Percentiles rank a stretch among this genome's conserved stretches.
phyloP scores from a whole-genome alignment of 2,113 vertebrate genomes.

The Labeo catla region DNA sequence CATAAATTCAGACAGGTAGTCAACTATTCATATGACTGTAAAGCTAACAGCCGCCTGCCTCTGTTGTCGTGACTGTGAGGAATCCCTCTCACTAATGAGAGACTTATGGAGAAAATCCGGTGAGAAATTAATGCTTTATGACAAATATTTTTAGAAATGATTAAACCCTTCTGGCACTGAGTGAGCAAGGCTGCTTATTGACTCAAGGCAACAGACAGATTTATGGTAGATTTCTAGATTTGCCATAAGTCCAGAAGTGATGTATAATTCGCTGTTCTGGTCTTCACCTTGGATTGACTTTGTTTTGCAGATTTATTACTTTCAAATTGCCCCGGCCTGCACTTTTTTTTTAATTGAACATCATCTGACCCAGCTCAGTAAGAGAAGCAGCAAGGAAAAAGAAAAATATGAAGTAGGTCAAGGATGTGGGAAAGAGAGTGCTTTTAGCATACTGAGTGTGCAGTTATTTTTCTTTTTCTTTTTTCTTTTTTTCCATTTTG shows the following conservation, averaged over 20 bases:
- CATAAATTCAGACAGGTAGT: conserved; percentile 44
- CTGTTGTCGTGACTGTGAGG: conserved; percentile 34
- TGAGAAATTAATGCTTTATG: conserved; percentile 48
- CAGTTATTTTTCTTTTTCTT: conserved; percentile 19
- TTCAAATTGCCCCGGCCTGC: conserved; percentile 64
- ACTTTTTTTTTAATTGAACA: conserved; percentile 74
- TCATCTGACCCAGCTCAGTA: conserved; percentile 62
- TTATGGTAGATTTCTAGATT: conserved; percentile 48
- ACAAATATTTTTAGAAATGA: conserved; percentile 43
- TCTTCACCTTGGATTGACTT: conserved; percentile 77
- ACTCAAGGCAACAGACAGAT: conserved; percentile 35
- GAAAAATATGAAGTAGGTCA: conserved; percentile 70
- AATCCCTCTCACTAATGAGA: conserved; percentile 51
- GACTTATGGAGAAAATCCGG: conserved; percentile 30
- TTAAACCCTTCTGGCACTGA: conserved; percentile 37
- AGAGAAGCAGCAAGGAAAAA: conserved; percentile 60
- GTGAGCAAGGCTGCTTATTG: conserved; percentile 18
- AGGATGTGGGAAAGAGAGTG: conserved; percentile 65
- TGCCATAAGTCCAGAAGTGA: conserved; percentile 27
- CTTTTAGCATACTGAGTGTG: conserved; percentile 60
- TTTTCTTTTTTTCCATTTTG: conserved; percentile 18
- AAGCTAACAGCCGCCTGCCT: conserved; percentile 32
- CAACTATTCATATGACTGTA: conserved; percentile 19
- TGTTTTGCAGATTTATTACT: conserved; percentile 72
- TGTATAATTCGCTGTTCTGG: conserved; percentile 51